Conservation (phyloP, 2,113 vertebrate species). For the Bettongia penicillata region DNA sequence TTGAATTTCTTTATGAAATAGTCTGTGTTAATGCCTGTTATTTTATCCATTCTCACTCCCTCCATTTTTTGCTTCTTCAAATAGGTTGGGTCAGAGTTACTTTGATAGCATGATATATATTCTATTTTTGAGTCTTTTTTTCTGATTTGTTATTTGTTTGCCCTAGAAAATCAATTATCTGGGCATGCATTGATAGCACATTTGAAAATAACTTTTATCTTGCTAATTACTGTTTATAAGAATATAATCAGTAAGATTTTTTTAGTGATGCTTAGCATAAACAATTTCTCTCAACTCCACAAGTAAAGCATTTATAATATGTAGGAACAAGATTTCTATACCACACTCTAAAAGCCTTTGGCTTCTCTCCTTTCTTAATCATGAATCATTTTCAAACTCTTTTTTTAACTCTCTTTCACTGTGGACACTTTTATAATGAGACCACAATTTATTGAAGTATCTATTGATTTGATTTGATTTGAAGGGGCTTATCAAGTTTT, state of each 20-base stretch:
- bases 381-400: not conserved
- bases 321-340: not conserved
- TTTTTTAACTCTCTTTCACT: not conserved
- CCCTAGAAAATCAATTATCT: not conserved
- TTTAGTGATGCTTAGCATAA: not conserved
- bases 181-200: not conserved
- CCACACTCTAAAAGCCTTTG: not conserved
- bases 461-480: not conserved
- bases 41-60: not conserved
- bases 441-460: not conserved
- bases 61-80: not conserved
- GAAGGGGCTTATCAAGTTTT: not conserved
- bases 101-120: not conserved
- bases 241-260: not conserved
- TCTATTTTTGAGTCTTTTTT: not conserved
- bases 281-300: not conserved
- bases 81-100: not conserved
- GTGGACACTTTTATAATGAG: not conserved
- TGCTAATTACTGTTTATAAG: not conserved
- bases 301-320: not conserved
- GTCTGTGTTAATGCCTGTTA: not conserved
- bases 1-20: not conserved
- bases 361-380: not conserved
- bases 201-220: not conserved
- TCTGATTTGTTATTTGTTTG: not conserved